Evolutionary conservation across 2,113 vertebrate genomes (phyloP), one percentile per base, ranked within the genome.

Genomic region (Oreotrochilus melanogaster): DNA sequence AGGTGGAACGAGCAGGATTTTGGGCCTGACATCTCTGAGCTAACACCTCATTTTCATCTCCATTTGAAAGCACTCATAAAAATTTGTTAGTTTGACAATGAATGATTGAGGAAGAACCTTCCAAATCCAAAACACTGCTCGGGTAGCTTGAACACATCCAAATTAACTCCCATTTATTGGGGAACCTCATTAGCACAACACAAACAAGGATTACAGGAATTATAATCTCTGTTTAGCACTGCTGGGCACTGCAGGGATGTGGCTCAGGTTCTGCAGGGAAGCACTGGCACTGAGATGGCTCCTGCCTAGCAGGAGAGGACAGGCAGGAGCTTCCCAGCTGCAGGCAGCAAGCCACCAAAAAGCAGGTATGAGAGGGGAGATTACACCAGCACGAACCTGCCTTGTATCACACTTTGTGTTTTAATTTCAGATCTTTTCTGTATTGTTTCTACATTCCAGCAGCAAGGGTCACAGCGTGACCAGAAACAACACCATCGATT

Each of bases 11-110:
- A 17, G 62, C 7, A 78, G 62, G 87, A 87, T 78, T 87, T 92
- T 48, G 39, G 27, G 51, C 70, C 78, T 87, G 80, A 70, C 72
- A 62, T 58, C 83, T 76, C 76, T 18, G 24, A 81, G 86, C 61
- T 87, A 93, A 69, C 53, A 8, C 78, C 65, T 69, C 25, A 72
- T 89, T 89, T 95, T 85, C 84, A 87, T 89, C 73, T 87, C 84
- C 61, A 48, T 92, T 66, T 85, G 78, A 92, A 93, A 89, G 58
- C 57, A 62, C 65, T 81, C 89, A 82, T 75, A 78, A 75, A 78
- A 92, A 65, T 37, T 21, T 69, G 78, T 95, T 76, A 89, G 91
- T 85, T 95, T 91, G 65, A n/a, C 79, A 54, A 28, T 64, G 80
- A 95, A 58, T 1, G 80, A 73, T 57, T 61, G 27, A 15, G 79